phyloP scores from a whole-genome alignment of 2,888 invertebrate species.

The Tanytarsus gracilentus region DNA sequence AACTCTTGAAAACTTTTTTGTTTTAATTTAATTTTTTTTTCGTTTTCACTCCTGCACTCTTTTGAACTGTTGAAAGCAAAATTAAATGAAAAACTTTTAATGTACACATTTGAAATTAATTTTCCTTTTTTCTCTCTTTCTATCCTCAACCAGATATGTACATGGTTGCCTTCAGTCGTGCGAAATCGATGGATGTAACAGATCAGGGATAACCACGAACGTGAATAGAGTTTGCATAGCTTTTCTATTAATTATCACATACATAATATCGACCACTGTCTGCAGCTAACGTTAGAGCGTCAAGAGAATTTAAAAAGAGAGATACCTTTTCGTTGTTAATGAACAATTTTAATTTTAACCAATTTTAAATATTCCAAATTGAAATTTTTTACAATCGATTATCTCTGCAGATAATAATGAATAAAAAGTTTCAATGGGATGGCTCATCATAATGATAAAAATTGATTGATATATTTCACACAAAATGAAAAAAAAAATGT shows the following conservation, averaged over 20 bases:
- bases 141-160: slow-evolving; percentile 57
- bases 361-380: slow-evolving; percentile 1
- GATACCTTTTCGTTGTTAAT: neutral
- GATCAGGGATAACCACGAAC: slow-evolving; percentile 1
- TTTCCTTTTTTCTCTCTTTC: slow-evolving; percentile 33
- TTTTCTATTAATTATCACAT: slow-evolving; percentile 2
- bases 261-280: neutral
- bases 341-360: neutral
- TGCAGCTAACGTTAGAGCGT: neutral
- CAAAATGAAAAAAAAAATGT: neutral
- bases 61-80: too few relatives aligned
- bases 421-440: too few relatives aligned
- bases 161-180: slow-evolving; percentile 74
- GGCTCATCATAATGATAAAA: neutral
- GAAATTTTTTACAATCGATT: neutral
- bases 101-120: too few relatives aligned
- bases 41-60: too few relatives aligned
- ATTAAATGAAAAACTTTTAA: too few relatives aligned
- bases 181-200: slow-evolving; percentile 25
- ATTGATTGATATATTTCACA: neutral
- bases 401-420: too few relatives aligned
- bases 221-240: neutral
- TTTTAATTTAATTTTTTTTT: too few relatives aligned
- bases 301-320: neutral
- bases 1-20: too few relatives aligned